Evolutionary conservation across 2,113 vertebrate genomes (phyloP).

Genomic region (Regulus satrapa): DNA sequence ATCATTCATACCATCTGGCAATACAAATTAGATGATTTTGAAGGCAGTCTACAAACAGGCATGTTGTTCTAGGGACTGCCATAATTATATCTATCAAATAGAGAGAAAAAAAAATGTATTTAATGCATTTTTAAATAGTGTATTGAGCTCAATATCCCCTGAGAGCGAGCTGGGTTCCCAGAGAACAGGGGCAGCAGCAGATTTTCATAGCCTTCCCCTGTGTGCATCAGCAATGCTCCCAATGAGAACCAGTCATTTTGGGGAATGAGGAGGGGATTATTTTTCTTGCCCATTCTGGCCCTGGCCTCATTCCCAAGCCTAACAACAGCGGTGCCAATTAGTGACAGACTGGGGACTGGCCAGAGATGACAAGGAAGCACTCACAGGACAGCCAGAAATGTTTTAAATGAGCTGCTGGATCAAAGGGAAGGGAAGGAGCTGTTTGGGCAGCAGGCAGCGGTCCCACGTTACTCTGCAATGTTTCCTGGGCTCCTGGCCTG

Average conservation of each 20-base stretch:
- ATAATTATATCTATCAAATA: slow-evolving; percentile 62
- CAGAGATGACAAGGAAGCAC: background rate
- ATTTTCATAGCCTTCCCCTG: background rate
- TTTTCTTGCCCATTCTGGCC: background rate
- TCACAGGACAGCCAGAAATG: background rate
- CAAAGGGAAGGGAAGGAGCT: background rate
- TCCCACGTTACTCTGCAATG: background rate
- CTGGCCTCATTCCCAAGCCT: slow-evolving; percentile 28
- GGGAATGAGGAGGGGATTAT: background rate
- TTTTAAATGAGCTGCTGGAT: background rate
- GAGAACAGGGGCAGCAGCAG: background rate
- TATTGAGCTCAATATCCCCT: background rate
- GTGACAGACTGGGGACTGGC: slow-evolving; percentile 5
- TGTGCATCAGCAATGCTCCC: background rate
- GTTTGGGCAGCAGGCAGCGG: background rate
- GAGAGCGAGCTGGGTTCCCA: background rate
- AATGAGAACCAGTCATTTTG: background rate
- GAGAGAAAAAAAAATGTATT: slow-evolving; percentile 20
- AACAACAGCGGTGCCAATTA: slow-evolving; percentile 5
- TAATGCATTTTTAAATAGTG: slow-evolving; percentile 23
- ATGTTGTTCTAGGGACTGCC: slow-evolving; percentile 53
- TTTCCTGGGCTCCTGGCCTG: background rate
- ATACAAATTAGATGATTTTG: slow-evolving; percentile 67
- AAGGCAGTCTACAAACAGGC: slow-evolving; percentile 60
- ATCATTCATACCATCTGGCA: slow-evolving; percentile 71